phyloP scores from a whole-genome alignment of 2,888 invertebrate species.

The Euclidia mi region DNA sequence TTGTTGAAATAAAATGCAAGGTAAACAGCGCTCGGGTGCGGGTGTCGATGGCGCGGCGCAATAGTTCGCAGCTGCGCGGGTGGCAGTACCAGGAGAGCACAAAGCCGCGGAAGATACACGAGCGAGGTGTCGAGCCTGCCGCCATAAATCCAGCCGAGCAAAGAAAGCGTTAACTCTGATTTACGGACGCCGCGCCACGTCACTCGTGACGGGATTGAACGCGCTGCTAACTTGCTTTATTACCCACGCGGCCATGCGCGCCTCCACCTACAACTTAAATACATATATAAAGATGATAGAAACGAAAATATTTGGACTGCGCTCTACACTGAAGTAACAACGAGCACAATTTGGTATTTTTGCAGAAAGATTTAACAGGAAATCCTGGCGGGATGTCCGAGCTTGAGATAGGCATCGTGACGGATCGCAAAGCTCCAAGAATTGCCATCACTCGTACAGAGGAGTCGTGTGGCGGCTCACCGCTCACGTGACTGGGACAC shows the following conservation, averaged over 20 bases:
- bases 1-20: conserved; percentile 61
- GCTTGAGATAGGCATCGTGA: conserved; percentile 69
- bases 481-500: conserved; percentile 57
- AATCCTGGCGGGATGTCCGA: conserved; percentile 62
- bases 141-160: conserved; percentile 78
- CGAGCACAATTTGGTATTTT: conserved; percentile 32
- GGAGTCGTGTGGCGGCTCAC: conserved; percentile 56
- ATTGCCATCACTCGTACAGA: conserved; percentile 69
- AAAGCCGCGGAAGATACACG: conserved; percentile 69
- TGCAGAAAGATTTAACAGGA: conserved; percentile 69
- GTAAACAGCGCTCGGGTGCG: conserved; percentile 51
- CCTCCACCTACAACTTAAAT: conserved; percentile 45
- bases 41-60: conserved; percentile 34
- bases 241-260: conserved; percentile 34
- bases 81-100: conserved; percentile 66
- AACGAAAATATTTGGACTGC: conserved; percentile 27
- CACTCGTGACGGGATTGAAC: conserved; percentile 65
- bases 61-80: conserved; percentile 51
- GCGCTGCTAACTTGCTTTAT: conserved; percentile 50
- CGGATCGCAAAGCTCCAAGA: conserved; percentile 65
- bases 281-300: conserved; percentile 22
- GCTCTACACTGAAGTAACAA: conserved; percentile 34
- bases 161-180: conserved; percentile 85
- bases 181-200: conserved; percentile 71
- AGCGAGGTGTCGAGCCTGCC: conserved; percentile 69